Conservation (phyloP, 2,113 vertebrate species). For the Pollachius pollachius region DNA sequence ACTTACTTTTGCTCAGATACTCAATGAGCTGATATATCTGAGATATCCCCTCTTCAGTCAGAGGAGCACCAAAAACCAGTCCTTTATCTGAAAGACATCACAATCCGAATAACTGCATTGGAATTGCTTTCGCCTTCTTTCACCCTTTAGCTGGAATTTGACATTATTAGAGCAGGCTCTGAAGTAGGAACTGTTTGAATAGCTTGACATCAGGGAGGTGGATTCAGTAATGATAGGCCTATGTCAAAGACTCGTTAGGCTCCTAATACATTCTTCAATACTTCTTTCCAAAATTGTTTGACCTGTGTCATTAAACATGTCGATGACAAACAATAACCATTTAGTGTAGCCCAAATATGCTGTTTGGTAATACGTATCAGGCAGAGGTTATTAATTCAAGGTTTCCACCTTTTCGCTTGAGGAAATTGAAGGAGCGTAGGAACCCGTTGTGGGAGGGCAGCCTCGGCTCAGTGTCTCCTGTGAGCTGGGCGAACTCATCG, state of each 20-base stretch:
- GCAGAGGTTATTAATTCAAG: neutral
- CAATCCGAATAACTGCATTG: neutral
- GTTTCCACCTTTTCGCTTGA: slow-evolving; percentile 86
- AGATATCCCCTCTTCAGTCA: slow-evolving; percentile 97
- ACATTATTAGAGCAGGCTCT: too few species aligned
- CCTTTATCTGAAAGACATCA: slow-evolving; percentile 82
- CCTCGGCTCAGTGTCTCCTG: slow-evolving; percentile 85
- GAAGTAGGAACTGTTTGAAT: too few species aligned
- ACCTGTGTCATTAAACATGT: too few species aligned
- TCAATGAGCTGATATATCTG: slow-evolving; percentile 95
- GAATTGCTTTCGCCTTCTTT: too few species aligned
- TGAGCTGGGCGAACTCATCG: slow-evolving; percentile 87
- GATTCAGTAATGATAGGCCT: too few species aligned
- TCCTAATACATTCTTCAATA: too few species aligned
- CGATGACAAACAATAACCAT: too few species aligned
- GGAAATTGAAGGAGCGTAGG: slow-evolving; percentile 89
- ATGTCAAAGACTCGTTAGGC: too few species aligned
- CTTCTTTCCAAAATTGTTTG: too few species aligned
- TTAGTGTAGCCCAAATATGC: neutral
- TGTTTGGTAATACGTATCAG: neutral
- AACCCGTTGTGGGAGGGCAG: slow-evolving; percentile 78
- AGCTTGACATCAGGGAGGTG: too few species aligned
- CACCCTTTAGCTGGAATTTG: too few species aligned
- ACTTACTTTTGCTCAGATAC: slow-evolving; percentile 93
- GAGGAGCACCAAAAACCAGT: slow-evolving; percentile 88